Evolutionary conservation across 2,888 invertebrate species (phyloP), one percentile per base, ranked within the genome.

Genomic region (Athripsodes cinereus): DNA sequence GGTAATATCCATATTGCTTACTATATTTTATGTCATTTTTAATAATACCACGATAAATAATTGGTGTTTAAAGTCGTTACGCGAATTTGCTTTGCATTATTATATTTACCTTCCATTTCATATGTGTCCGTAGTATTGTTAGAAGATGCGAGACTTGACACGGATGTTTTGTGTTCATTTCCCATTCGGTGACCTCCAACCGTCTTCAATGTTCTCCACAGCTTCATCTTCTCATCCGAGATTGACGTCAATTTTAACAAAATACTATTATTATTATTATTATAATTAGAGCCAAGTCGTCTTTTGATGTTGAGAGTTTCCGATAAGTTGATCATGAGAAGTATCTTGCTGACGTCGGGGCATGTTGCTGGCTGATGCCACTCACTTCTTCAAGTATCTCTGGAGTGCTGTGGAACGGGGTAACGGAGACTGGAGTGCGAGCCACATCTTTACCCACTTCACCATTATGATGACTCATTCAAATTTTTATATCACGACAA

Each of bases 151-250:
- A 47, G 21, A 26, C 44, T 56, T 2, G 52, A 31, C 11, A 55
- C 11, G 11, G 47, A 16, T 10, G 57, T 31, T 22, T 63, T 63
- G 22, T 49, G 31, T 6, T 62, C 60, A 19, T 48, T 46, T 20
- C 52, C 53, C 44, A 40, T 34, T 52, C 53, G 54, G 52, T 49
- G 46, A 20, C 50, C 53, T 19, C 57, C 50, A 6, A 46, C 55
- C 2, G 61, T 51, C 59, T 60, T 63, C 26, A 63, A 52, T 21
- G 63, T 63, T 53, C 57, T 63, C 63, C 63, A 63, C 47, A 63
- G 58, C 56, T 63, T 63, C 63, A 63, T 63, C 18, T 31, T 53
- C 21, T 19, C 49, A 40, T 40, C 40, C 3, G 16, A 40, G 40
- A 3, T 16, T 40, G 40, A 40, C 40, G 44, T 34, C 50, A 19